Evolutionary conservation across 2,113 vertebrate genomes (phyloP).

Genomic region (Ptilorrhoa leucosticta): DNA sequence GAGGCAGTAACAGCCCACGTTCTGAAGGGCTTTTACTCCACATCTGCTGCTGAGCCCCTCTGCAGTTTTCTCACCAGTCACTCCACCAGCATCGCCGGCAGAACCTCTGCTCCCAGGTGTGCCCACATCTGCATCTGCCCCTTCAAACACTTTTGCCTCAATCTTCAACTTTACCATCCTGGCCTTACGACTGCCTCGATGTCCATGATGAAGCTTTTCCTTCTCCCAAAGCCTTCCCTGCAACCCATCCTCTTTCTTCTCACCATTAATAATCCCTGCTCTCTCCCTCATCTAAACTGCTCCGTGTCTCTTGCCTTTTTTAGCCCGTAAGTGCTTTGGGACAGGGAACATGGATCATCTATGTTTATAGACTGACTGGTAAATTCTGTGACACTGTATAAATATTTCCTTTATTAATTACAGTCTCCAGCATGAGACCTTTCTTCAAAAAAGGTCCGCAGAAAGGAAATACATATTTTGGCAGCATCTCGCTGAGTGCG

Average conservation of each 20-base stretch:
- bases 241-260: neutral
- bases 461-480: constrained; percentile 63
- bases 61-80: neutral
- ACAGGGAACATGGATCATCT: constrained; percentile 37
- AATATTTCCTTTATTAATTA: constrained; percentile 60
- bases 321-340: constrained; percentile 46
- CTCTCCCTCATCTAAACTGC: constrained; percentile 8
- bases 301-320: constrained; percentile 58
- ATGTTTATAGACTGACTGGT: constrained; percentile 49
- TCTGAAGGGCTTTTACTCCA: neutral
- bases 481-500: neutral
- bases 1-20: accelerated
- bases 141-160: neutral
- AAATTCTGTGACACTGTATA: constrained; percentile 52
- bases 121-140: neutral
- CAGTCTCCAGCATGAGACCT: constrained; percentile 7
- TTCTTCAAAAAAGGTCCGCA: constrained; percentile 38
- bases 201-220: neutral
- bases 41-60: neutral
- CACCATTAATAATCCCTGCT: constrained; percentile 3
- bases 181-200: neutral
- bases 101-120: neutral
- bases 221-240: neutral
- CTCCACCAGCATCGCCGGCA: accelerated
- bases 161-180: neutral